Percentiles rank a stretch among this genome's conserved stretches.
phyloP scores from a whole-genome alignment of 2,888 invertebrate species.

The Synanthedon vespiformis region DNA sequence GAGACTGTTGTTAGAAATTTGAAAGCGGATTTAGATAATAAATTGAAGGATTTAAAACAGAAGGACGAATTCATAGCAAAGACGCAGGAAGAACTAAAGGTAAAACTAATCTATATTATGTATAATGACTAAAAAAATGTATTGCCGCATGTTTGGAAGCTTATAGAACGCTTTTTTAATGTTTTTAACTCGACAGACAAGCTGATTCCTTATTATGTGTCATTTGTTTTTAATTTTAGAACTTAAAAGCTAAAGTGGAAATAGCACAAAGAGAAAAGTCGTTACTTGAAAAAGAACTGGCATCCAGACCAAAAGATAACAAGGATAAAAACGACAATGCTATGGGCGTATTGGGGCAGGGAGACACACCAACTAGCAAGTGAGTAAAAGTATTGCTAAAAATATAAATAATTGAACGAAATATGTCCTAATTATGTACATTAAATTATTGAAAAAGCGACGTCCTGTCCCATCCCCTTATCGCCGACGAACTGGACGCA shows the following conservation, averaged over 20 bases:
- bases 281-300: slow-evolving; percentile 43
- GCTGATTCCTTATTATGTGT: too few species aligned
- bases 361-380: slow-evolving; percentile 36
- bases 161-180: too few species aligned
- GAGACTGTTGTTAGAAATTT: slow-evolving; percentile 46
- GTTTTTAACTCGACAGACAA: too few species aligned
- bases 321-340: slow-evolving; percentile 53
- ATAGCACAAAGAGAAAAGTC: slow-evolving; percentile 50
- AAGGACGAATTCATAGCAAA: slow-evolving; percentile 45
- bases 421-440: too few species aligned
- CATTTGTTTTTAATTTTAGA: slow-evolving; percentile 26
- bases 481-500: too few species aligned
- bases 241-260: slow-evolving; percentile 46
- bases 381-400: neutral
- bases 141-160: too few species aligned
- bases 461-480: too few species aligned
- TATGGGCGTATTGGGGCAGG: slow-evolving; percentile 41
- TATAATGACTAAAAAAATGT: neutral
- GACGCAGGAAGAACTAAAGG: slow-evolving; percentile 57
- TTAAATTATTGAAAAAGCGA: too few species aligned
- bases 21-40: slow-evolving; percentile 45
- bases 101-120: slow-evolving; percentile 11
- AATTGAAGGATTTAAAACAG: slow-evolving; percentile 45
- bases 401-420: too few species aligned
- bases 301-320: slow-evolving; percentile 27